Conservation (phyloP, 1,140 invertebrate genomes). For the Zaprionus gabonicus region DNA sequence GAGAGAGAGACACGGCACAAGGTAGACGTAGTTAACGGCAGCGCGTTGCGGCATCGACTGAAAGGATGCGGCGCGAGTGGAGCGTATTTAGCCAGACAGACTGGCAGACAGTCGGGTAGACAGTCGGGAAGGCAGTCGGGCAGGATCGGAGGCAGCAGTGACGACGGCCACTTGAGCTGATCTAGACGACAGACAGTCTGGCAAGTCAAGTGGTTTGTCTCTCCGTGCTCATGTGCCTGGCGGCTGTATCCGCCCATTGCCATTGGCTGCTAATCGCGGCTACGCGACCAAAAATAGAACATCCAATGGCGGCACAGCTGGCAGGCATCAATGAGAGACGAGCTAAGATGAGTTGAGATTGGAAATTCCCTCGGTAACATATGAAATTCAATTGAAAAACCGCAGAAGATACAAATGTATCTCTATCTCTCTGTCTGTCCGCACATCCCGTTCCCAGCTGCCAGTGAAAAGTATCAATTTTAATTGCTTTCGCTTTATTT, state of each 20-base stretch:
- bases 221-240: background rate
- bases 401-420: constrained; percentile 51
- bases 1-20: background rate
- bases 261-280: constrained; percentile 81
- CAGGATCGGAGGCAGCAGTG: constrained; percentile 23
- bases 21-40: constrained; percentile 17
- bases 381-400: constrained; percentile 54
- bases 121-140: background rate
- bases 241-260: constrained; percentile 25
- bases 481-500: constrained; percentile 59
- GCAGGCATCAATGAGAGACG: constrained; percentile 44
- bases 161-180: constrained; percentile 4
- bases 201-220: constrained; percentile 65
- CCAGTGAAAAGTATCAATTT: constrained; percentile 44
- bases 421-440: constrained; percentile 11
- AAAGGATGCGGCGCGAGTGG: constrained; percentile 46
- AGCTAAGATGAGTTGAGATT: no score
- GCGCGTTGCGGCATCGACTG: constrained; percentile 47
- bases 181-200: constrained; percentile 58
- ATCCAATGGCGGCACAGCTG: constrained; percentile 74
- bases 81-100: constrained; percentile 41
- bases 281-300: constrained; percentile 65
- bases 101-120: background rate
- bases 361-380: no score
- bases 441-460: background rate